Evolutionary conservation across 2,888 invertebrate genomes (phyloP).

Genomic region (Dugesia japonica): DNA sequence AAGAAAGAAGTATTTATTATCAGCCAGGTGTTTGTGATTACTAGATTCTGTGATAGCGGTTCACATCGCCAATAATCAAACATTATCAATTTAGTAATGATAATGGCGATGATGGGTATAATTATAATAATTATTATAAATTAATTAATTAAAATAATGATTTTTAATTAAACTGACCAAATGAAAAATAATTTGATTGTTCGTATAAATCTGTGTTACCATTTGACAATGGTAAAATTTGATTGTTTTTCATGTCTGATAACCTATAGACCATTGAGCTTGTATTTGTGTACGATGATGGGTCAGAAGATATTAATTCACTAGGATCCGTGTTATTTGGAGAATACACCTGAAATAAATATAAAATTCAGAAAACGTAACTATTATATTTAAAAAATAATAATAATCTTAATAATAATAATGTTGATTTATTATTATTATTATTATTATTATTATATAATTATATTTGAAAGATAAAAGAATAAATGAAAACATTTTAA

Average conservation of each 20-base stretch:
- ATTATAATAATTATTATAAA: background rate
- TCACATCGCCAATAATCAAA: background rate
- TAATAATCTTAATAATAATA: no score
- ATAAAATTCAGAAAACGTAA: no score
- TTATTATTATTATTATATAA: no score
- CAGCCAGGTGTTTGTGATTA: slow-evolving; percentile 4
- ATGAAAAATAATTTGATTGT: slow-evolving; percentile 20
- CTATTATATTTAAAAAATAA: no score
- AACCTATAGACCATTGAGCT: background rate
- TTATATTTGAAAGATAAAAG: no score
- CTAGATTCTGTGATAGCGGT: background rate
- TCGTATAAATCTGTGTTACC: slow-evolving; percentile 11
- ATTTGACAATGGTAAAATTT: slow-evolving; percentile 15
- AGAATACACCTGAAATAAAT: slow-evolving; percentile 12
- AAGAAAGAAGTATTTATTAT: slow-evolving; percentile 20
- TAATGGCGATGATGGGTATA: no score
- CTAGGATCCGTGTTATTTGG: slow-evolving; percentile 1
- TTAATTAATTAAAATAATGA: background rate
- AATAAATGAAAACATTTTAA: no score
- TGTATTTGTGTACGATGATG: background rate
- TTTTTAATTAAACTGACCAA: background rate
- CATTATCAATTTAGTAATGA: background rate
- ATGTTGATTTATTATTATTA: no score
- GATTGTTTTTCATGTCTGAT: slow-evolving; percentile 3
- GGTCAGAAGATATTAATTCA: background rate